Percentiles rank a stretch among this genome's conserved stretches.
These are phyloP conservation scores for Gymnocephalus cernua DNA, from an alignment of 2,113 vertebrate genomes.

Conservation along the genomic window DNA sequence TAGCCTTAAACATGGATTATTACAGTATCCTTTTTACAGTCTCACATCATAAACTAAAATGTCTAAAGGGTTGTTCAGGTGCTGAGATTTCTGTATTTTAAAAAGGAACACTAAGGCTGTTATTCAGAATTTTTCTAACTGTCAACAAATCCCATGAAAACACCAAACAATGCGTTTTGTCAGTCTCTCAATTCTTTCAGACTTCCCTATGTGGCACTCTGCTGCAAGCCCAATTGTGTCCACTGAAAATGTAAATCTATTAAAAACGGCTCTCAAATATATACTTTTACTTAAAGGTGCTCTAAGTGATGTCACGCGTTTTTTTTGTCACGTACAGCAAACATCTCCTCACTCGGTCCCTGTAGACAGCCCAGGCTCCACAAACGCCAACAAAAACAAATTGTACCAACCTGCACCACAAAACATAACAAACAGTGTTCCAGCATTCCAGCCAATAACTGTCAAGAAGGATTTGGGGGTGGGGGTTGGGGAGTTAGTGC, in stretches of 20 bases:
- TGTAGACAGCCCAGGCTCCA: no score
- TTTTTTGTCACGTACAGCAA: no score
- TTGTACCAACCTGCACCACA: no score
- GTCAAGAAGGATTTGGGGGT: no score
- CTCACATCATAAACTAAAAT: not conserved
- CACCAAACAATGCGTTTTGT: not conserved
- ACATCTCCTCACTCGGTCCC: no score
- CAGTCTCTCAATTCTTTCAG: not conserved
- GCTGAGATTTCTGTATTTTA: slow-evolving; percentile 3
- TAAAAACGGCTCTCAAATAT: not conserved
- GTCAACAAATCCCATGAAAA: not conserved
- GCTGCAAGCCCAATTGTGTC: not conserved
- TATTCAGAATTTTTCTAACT: not conserved
- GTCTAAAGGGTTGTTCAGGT: not conserved
- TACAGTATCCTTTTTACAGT: slow-evolving; percentile 8
- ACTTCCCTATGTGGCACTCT: not conserved
- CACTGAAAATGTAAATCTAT: not conserved
- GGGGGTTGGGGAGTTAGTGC: no score
- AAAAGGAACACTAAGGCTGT: not conserved
- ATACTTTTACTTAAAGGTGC: not conserved
- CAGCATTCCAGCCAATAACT: no score
- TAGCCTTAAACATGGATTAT: slow-evolving; percentile 7
- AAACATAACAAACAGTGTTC: no score
- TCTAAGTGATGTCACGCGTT: no score
- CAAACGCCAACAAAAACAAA: no score